Base-by-base conservation (phyloP, 2,797 vertebrate species). In the Pteropus rufus region DNA sequence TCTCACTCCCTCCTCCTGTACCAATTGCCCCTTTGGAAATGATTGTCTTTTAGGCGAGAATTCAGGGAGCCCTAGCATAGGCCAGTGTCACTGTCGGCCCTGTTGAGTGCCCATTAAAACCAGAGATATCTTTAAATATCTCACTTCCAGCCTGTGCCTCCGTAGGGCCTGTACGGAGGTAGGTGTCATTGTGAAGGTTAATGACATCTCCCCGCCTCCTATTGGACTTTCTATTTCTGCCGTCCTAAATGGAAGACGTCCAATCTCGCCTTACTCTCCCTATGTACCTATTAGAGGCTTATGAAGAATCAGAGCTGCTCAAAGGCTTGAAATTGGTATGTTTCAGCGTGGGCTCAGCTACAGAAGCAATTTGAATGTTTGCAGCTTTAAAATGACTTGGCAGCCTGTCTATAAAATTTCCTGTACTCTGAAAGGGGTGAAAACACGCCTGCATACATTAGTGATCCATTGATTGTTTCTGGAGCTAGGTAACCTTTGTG, bases 261-360 rank as follows among this genome's bases (percentile, higher is more conserved):
- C 67, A 36, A 19, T 89, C 46, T n/a, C 31, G 24, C 60, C 81
- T 92, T 62, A 34, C 77, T 85, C 88, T 64, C 86, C 56, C 73
- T n/a, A n/a, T 4, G 56, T 77, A 76, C 65, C 94, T 90, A 96
- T 97, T 93, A 96, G 81, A 77, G 34, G 93, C 89, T 83, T 92
- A 79, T 72, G 73, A 94, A 92, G 79, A 95, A 84, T 80, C 80
- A 31, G 89, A 96, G 91, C 76, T 39, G 46, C 44, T 91, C 84
- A 54, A 77, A 95, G 79, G 12, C 94, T 93, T 36, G 60, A 77
- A 62, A 81, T 84, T 67, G 21, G 46, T 58, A 2, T 49, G 64
- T 91, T 87, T 87, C 93, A 11, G 93, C 76, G 10, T 7, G 36
- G 46, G 91, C 46, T 94, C 84, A n/a, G 93, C 86, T 46, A 77